phyloP scores from a whole-genome alignment of 1,140 invertebrate genomes.

The Branchinecta lindahli region DNA sequence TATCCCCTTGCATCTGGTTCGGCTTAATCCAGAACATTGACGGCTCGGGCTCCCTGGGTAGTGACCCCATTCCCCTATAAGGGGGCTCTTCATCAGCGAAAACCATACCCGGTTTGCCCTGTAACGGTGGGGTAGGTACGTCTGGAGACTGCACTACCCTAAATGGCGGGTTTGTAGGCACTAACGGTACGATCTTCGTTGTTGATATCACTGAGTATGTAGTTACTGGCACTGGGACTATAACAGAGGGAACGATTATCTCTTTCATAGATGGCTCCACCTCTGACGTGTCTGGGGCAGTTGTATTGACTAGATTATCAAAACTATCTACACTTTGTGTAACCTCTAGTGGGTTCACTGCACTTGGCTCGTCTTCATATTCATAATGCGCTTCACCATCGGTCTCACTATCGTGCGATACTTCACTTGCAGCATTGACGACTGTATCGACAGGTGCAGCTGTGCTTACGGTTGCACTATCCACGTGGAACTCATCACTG shows the following conservation, averaged over 20 bases:
- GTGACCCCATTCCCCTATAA: conserved; percentile 6
- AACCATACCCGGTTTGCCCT: conserved; percentile 21
- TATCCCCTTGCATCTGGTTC: conserved; percentile 42
- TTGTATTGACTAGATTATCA: neutral
- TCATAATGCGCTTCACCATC: neutral
- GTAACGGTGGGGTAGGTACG: conserved; percentile 20
- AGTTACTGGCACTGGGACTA: conserved; percentile 21
- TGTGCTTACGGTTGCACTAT: no score
- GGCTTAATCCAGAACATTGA: conserved; percentile 3
- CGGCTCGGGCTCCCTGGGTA: conserved; percentile 25
- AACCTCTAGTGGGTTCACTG: neutral
- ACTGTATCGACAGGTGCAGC: neutral
- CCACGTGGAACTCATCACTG: no score
- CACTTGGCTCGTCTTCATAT: neutral
- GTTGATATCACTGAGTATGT: conserved; percentile 15
- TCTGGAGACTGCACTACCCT: neutral
- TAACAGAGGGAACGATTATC: no score
- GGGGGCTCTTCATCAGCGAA: conserved; percentile 17
- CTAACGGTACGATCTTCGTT: conserved; percentile 15
- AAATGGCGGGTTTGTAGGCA: conserved; percentile 6
- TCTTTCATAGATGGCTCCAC: no score
- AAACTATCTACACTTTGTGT: conserved; percentile 19
- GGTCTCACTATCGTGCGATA: neutral
- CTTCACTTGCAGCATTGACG: neutral
- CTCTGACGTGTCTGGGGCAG: neutral